Conservation (phyloP, 2,888 invertebrate species). For the Anodontia alba region DNA sequence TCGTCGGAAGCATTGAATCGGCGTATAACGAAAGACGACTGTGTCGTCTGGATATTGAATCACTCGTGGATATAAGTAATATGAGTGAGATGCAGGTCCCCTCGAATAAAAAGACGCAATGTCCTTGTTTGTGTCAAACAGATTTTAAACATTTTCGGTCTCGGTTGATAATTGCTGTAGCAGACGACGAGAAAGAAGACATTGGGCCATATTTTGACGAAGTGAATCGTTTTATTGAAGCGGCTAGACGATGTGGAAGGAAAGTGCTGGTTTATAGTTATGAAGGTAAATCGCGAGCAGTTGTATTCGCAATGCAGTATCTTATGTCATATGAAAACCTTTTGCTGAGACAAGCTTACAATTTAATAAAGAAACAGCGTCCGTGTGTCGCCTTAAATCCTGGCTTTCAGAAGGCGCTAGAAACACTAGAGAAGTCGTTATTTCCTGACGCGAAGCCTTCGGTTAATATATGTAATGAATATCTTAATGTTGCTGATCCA, state of each 20-base stretch:
- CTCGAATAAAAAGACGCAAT: constrained; percentile 67
- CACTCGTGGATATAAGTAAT: constrained; percentile 85
- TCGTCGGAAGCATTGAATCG: constrained; percentile 84
- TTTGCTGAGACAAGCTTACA: constrained; percentile 73
- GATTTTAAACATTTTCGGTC: constrained; percentile 76
- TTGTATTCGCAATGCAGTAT: constrained; percentile 79
- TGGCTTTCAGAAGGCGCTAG: constrained; percentile 69
- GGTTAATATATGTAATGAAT: constrained; percentile 69
- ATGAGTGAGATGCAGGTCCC: constrained; percentile 67
- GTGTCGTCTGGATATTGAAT: constrained; percentile 85
- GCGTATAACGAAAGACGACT: constrained; percentile 85
- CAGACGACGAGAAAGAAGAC: constrained; percentile 86
- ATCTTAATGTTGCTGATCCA: constrained; percentile 71
- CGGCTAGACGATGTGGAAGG: constrained; percentile 72
- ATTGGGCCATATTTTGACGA: constrained; percentile 78
- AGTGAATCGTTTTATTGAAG: constrained; percentile 81
- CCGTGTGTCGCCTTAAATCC: constrained; percentile 73
- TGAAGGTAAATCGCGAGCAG: constrained; percentile 77
- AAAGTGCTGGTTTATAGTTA: constrained; percentile 78
- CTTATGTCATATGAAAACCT: constrained; percentile 75
- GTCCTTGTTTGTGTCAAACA: constrained; percentile 77
- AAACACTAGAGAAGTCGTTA: constrained; percentile 68
- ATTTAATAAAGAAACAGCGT: constrained; percentile 73
- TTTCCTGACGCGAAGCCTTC: constrained; percentile 70
- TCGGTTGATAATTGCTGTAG: constrained; percentile 88